Evolutionary conservation across 2,797 vertebrate species (phyloP), one percentile per base, ranked within the genome.

Genomic region (Corythornis leucogaster): DNA sequence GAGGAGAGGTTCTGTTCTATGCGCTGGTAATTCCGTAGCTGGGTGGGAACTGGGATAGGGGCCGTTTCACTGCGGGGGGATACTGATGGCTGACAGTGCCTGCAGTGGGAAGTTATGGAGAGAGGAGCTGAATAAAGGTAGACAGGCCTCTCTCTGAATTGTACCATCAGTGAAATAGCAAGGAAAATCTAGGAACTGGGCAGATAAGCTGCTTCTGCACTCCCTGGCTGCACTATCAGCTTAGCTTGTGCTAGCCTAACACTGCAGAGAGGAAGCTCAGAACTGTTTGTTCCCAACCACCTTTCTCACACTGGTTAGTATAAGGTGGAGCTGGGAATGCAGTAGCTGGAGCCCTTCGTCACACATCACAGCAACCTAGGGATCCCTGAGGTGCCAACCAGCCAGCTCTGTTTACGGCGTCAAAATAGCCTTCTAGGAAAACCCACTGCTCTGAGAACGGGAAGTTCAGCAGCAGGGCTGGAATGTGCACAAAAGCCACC

Each of bases 1-100:
- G 98, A 98, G 71, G 98, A 98, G 40, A 99, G 99, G 95, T 99
- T 99, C 98, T 99, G 99, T 48, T 99, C 99, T 67, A 99, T 99
- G 90, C 99, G 98, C 94, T 99, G 99, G 90, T 99, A 99, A 96
- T 99, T 99, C 88, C 98, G 98, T 18, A 99, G 98, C 97, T 99
- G 99, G 9, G 99, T 99, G 78, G 99, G 99, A 70, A 99, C 99
- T 0, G 99, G 99, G 96, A 99, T 99, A 6, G 99, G 99, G 5
- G 98, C 98, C 7, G 99, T 99, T 95, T 99, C 98, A 0, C 98
- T 98, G 75, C 98, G 98, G 19, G 99, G 98, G 20, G 99, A 99
- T 71, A 98, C 97, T 5, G 98, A 97, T 14, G 98, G 98, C 21
- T 97, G 98, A 85, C 96, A 97, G 15, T 94, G 98, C 92, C 98